Evolutionary conservation across 2,797 vertebrate genomes (phyloP).

Genomic region (Pseudochromis fuscus): DNA sequence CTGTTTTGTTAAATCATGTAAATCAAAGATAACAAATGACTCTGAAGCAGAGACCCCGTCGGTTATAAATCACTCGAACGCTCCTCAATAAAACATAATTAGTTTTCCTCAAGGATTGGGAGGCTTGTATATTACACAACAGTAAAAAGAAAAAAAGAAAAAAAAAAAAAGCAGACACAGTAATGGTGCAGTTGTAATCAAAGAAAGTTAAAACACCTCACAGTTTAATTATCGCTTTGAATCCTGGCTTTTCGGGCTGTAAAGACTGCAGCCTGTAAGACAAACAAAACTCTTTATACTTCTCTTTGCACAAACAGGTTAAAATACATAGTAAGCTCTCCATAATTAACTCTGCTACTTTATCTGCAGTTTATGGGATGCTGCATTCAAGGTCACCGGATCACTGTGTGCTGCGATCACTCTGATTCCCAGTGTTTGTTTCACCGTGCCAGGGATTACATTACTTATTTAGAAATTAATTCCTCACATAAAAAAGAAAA

Average conservation of each 20-base stretch:
- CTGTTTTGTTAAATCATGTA: conserved; percentile 48
- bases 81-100: conserved; percentile 70
- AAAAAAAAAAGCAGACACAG: not conserved
- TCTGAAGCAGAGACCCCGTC: conserved; percentile 22
- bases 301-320: not conserved
- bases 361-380: conserved; percentile 12
- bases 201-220: conserved; percentile 40
- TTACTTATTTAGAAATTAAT: conserved; percentile 21
- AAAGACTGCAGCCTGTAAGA: conserved; percentile 29
- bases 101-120: conserved; percentile 57
- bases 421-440: not conserved
- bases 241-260: conserved; percentile 15
- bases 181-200: conserved; percentile 44
- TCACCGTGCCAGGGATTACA: conserved; percentile 14
- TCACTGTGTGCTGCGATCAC: not conserved
- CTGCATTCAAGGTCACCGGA: conserved; percentile 24
- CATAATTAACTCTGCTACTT: conserved; percentile 5
- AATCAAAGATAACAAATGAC: conserved; percentile 64
- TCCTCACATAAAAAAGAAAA: not conserved
- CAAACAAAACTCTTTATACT: conserved; percentile 24
- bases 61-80: conserved; percentile 57
- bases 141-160: conserved; percentile 22
- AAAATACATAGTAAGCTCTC: conserved; percentile 22
- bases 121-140: conserved; percentile 25
- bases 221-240: conserved; percentile 46